These are phyloP conservation scores for Noctua pronuba DNA, from an alignment of 2,888 invertebrate genomes.

Conservation along the genomic window DNA sequence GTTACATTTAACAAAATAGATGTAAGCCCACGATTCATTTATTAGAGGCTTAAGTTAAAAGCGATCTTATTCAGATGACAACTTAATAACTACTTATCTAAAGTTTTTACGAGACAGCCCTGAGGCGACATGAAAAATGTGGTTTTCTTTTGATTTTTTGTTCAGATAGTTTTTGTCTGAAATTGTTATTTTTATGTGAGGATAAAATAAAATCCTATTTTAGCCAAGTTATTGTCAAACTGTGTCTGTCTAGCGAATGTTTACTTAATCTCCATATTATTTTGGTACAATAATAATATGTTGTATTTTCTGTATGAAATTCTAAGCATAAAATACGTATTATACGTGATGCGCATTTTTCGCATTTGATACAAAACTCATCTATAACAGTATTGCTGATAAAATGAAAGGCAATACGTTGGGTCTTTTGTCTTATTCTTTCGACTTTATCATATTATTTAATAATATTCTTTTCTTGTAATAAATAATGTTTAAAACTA, in stretches of 20 bases:
- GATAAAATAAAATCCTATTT: conserved; percentile 35
- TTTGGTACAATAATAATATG: conserved; percentile 15
- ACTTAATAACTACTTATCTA: conserved; percentile 3
- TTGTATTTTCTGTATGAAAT: not conserved
- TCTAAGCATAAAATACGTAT: no score
- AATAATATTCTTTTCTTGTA: no score
- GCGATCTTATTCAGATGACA: not conserved
- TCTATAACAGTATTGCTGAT: no score
- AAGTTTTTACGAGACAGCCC: conserved; percentile 19
- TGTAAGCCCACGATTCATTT: conserved; percentile 4
- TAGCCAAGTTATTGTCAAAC: conserved; percentile 22
- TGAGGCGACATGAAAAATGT: conserved; percentile 37
- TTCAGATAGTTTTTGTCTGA: conserved; percentile 38
- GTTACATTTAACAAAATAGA: not conserved
- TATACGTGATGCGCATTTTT: not conserved
- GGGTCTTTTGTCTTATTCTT: no score
- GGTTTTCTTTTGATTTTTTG: conserved; percentile 44
- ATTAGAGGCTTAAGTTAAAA: not conserved
- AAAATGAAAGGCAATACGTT: no score
- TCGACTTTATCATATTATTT: no score
- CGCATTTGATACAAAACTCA: not conserved
- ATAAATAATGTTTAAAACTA: no score
- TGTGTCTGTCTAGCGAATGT: conserved; percentile 17
- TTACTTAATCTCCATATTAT: conserved; percentile 26
- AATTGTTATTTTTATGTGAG: conserved; percentile 37